A percentile compares a stretch with the other conserved stretches of the same genome.
These are phyloP conservation scores for Galemys pyrenaicus DNA, from an alignment of 2,113 vertebrate genomes.

Conservation along the genomic window DNA sequence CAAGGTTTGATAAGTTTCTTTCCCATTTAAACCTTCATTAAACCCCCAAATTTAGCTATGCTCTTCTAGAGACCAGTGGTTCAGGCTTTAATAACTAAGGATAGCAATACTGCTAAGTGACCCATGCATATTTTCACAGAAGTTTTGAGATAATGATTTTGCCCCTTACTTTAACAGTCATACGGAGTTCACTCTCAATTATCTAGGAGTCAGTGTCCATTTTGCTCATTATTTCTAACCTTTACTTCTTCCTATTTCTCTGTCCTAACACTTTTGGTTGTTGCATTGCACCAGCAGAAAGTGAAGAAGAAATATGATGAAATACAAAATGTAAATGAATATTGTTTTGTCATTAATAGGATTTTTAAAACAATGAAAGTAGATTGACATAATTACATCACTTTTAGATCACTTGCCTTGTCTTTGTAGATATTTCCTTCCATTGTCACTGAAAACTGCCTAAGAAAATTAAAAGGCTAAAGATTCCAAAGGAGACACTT, in stretches of 20 bases:
- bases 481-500: neutral
- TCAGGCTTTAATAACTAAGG: constrained; percentile 11
- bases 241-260: neutral
- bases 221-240: constrained; percentile 57
- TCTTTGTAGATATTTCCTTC: neutral
- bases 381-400: neutral
- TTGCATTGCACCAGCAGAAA: neutral
- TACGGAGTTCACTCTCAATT: constrained; percentile 5
- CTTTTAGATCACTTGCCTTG: neutral
- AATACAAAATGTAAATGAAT: neutral
- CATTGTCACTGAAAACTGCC: neutral
- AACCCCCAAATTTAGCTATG: neutral
- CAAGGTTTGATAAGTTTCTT: neutral
- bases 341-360: neutral
- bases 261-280: neutral
- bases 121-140: neutral
- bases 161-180: neutral
- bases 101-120: neutral
- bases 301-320: neutral
- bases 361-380: neutral
- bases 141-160: constrained; percentile 22
- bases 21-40: constrained; percentile 27
- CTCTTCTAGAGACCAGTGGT: neutral
- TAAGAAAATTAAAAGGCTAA: neutral
- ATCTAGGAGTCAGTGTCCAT: neutral